Base-by-base conservation (phyloP, 2,113 vertebrate genomes). In the Hydrolagus affinis region DNA sequence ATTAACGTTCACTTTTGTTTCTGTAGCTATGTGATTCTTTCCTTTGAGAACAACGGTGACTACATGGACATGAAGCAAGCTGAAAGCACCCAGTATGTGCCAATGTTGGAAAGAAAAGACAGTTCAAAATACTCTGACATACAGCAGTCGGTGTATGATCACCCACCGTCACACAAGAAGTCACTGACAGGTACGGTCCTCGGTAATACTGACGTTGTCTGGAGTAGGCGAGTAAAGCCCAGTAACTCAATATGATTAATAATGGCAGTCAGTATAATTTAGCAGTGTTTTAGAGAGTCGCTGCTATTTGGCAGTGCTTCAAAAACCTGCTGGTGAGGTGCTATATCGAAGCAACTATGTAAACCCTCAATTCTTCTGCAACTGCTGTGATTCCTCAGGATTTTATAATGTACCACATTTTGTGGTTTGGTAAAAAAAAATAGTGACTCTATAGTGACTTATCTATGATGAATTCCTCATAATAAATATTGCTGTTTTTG, bases 31-130 rank as follows among this genome's bases (percentile, higher is more conserved):
- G 98, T 99, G 88, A 98, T 99, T 91, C 88, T 99, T 86, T 99
- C 98, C 15, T 99, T 99, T 86, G 97, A 98, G 93, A 94, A 96
- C 89, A 97, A 95, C 86, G 95, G 95, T 2, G 97, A 98, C 89
- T 99, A 99, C 89, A 98, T 99, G 97, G 98, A 99, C 88, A 99
- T 99, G 98, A 99, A 98, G 91, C 97, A 98, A 89, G 95, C 93
- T 0, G 97, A 98, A 56, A 94, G 92, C 23, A 98, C 96, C 57
- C 98, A 99, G 88, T 99, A 99, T 0, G 97, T 99, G 57, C 97
- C 98, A 64, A 99, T 99, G 98, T 91, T 97, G 88, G 98, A 99
- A 90, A 97, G 96, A 89, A 96, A 93, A 87, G 94, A 95, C 19
- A 88, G 92, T 57, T 96, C 95, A 8, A 98, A 98, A 73, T 98